phyloP scores from a whole-genome alignment of 2,797 vertebrate species.

The Falco columbarius region DNA sequence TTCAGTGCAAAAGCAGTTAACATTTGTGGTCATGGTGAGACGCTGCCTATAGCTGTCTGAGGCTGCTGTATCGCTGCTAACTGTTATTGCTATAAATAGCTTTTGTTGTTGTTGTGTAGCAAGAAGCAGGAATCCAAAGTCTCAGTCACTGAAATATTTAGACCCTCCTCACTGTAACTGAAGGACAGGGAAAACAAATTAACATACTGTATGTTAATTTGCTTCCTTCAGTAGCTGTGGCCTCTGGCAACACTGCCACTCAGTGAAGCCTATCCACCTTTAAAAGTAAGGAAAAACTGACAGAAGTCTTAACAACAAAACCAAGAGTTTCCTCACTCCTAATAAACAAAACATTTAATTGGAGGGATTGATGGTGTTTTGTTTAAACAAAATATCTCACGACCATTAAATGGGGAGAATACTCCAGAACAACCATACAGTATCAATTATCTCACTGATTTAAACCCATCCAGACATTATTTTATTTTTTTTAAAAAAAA shows the following conservation, averaged over 20 bases:
- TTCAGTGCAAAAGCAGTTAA: constrained; percentile 68
- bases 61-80: constrained; percentile 24
- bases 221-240: neutral
- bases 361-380: neutral
- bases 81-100: constrained; percentile 65
- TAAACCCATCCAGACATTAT: neutral
- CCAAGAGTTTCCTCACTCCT: neutral
- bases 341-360: neutral
- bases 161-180: neutral
- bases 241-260: neutral
- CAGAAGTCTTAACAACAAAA: neutral
- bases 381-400: constrained; percentile 33
- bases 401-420: neutral
- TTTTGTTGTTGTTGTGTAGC: constrained; percentile 61
- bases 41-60: constrained; percentile 35
- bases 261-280: neutral
- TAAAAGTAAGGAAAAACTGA: neutral
- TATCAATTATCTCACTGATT: neutral
- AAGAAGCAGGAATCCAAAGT: constrained; percentile 48
- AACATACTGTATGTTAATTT: constrained; percentile 22
- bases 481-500: neutral
- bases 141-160: constrained; percentile 33
- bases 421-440: neutral
- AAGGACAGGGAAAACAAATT: constrained; percentile 44
- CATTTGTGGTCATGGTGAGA: constrained; percentile 20